These are phyloP conservation scores for Cichladusa arquata DNA, from an alignment of 2,113 vertebrate genomes.

Conservation along the genomic window DNA sequence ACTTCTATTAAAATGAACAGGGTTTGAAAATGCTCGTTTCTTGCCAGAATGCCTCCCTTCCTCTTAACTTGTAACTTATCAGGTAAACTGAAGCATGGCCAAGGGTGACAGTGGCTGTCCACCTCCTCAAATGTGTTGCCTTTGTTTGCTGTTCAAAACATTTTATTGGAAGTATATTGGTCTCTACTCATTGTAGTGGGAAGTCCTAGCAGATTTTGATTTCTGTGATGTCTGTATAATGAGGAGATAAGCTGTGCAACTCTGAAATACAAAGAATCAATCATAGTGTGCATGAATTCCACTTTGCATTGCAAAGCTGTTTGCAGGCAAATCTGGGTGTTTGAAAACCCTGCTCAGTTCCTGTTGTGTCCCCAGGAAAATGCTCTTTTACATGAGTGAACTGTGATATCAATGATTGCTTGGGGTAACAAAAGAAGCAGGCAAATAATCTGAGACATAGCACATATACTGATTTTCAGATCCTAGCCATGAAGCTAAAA, in stretches of 20 bases:
- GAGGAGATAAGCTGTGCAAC: background rate
- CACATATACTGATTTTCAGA: background rate
- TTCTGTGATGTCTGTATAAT: background rate
- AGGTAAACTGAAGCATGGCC: background rate
- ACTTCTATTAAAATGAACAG: background rate
- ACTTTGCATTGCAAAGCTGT: background rate
- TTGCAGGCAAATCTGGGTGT: background rate
- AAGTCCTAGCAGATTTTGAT: background rate
- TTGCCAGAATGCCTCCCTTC: background rate
- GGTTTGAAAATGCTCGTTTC: background rate
- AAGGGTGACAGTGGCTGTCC: background rate
- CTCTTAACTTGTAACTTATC: background rate
- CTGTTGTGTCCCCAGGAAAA: background rate
- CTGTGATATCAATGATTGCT: background rate
- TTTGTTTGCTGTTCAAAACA: background rate
- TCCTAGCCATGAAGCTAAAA: background rate
- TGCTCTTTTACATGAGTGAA: background rate
- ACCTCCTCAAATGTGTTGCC: background rate
- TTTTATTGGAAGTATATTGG: background rate
- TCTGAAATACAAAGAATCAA: fast-evolving
- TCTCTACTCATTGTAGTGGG: background rate
- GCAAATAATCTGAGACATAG: background rate
- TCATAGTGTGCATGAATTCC: fast-evolving
- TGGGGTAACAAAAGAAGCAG: background rate
- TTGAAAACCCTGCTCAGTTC: background rate